A percentile compares a stretch with the other conserved stretches of the same genome.
phyloP scores from a whole-genome alignment of 2,797 vertebrate species.

The Meda fulgida region DNA sequence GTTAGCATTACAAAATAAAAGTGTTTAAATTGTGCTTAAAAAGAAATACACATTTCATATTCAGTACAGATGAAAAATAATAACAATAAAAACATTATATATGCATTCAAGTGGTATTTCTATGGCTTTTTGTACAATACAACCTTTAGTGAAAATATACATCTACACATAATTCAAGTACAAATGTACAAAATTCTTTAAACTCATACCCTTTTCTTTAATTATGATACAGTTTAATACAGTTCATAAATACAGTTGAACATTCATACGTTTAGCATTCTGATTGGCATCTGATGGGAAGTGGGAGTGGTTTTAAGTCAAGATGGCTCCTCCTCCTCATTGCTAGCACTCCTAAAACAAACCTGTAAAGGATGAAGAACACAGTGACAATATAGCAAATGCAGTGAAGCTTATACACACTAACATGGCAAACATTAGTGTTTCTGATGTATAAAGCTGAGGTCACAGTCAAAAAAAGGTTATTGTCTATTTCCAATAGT shows the following conservation, averaged over 20 bases:
- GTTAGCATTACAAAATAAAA: slow-evolving; percentile 59
- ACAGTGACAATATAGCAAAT: slow-evolving; percentile 10
- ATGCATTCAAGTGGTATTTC: slow-evolving; percentile 86
- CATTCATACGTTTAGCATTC: slow-evolving; percentile 80
- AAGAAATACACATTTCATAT: slow-evolving; percentile 76
- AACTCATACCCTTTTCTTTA: slow-evolving; percentile 87
- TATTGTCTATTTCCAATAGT: not conserved
- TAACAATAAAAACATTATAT: slow-evolving; percentile 78
- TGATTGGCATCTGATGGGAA: slow-evolving; percentile 58
- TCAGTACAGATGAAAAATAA: slow-evolving; percentile 72
- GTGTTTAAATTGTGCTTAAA: slow-evolving; percentile 78
- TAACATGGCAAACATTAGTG: not conserved
- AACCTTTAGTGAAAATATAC: slow-evolving; percentile 92
- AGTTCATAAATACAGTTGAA: slow-evolving; percentile 85
- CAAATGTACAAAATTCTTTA: slow-evolving; percentile 93
- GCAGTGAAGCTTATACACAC: not conserved
- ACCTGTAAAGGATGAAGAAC: slow-evolving; percentile 75
- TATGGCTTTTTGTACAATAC: slow-evolving; percentile 89
- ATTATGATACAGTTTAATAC: slow-evolving; percentile 91
- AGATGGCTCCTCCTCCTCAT: slow-evolving; percentile 82
- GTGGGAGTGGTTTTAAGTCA: slow-evolving; percentile 83
- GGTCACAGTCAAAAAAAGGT: not conserved
- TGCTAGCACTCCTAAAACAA: slow-evolving; percentile 85
- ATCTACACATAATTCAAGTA: slow-evolving; percentile 90
- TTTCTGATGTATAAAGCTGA: not conserved